Evolutionary conservation across 2,888 invertebrate genomes (phyloP).

Genomic region (Acrocyrtus sp.): DNA sequence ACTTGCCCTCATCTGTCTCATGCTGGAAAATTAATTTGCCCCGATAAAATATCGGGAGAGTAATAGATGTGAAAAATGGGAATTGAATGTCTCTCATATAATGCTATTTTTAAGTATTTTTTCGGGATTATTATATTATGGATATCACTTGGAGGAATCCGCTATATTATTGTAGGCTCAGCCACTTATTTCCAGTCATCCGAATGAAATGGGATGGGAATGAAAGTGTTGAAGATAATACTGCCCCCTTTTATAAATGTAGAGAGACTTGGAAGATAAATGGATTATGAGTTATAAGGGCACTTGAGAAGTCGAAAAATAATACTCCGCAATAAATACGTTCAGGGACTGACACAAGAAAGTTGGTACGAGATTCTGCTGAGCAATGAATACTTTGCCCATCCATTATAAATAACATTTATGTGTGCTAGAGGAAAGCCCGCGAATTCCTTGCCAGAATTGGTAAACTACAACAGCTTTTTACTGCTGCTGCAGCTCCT

Average conservation of each 20-base stretch:
- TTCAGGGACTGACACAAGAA: constrained; percentile 31
- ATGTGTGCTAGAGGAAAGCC: neutral
- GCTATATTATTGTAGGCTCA: no score
- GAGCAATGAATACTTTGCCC: constrained; percentile 44
- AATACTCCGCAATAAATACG: constrained; percentile 41
- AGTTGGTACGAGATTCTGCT: constrained; percentile 17
- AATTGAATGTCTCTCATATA: constrained; percentile 39
- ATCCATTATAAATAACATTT: constrained; percentile 41
- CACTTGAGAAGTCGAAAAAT: constrained; percentile 39
- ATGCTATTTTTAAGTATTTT: constrained; percentile 27
- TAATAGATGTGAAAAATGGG: constrained; percentile 48
- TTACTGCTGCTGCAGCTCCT: neutral
- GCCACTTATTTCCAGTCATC: constrained; percentile 26
- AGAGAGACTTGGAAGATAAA: constrained; percentile 39
- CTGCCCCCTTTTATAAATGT: constrained; percentile 21
- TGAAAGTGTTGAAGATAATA: constrained; percentile 48
- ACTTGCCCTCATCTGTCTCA: constrained; percentile 44
- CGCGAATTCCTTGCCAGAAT: no score
- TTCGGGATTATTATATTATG: constrained; percentile 12
- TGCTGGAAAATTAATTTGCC: constrained; percentile 49
- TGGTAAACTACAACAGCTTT: no score
- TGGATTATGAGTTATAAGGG: constrained; percentile 43
- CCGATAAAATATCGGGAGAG: constrained; percentile 45
- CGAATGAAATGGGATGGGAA: constrained; percentile 29
- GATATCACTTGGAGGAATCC: neutral